Conservation (phyloP, 2,888 invertebrate species). For the Boloria euphrosyne region DNA sequence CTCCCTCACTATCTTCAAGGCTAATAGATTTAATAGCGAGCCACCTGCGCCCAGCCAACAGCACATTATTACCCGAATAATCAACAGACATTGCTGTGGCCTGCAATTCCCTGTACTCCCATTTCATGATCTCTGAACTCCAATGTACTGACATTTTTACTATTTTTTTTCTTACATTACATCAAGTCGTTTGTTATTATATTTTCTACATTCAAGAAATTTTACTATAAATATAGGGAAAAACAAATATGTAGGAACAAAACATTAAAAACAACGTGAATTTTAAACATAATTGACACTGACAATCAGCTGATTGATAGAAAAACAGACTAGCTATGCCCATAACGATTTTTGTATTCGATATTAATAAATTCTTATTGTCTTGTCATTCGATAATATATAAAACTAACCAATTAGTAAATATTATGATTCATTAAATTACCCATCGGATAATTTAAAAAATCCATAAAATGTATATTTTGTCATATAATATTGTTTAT, state of each 20-base stretch:
- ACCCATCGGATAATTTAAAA: no score
- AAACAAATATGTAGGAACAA: slow-evolving; percentile 13
- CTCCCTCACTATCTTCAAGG: slow-evolving; percentile 85
- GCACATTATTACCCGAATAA: slow-evolving; percentile 90
- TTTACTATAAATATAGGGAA: slow-evolving; percentile 4
- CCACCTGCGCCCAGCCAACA: slow-evolving; percentile 91
- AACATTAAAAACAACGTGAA: slow-evolving; percentile 13
- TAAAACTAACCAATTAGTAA: no score
- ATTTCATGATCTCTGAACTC: slow-evolving; percentile 79
- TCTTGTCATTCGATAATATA: no score
- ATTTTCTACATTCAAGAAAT: not conserved
- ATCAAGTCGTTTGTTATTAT: not conserved
- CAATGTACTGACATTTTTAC: slow-evolving; percentile 71
- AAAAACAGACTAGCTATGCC: not conserved
- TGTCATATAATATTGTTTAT: not conserved
- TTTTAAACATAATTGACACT: slow-evolving; percentile 14
- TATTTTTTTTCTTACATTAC: slow-evolving; percentile 17
- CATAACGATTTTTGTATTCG: no score
- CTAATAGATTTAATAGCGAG: slow-evolving; percentile 89
- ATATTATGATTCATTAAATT: no score
- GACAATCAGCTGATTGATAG: slow-evolving; percentile 34
- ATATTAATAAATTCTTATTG: no score
- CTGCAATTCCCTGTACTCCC: slow-evolving; percentile 93
- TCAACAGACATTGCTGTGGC: slow-evolving; percentile 97
- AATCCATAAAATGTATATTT: not conserved